phyloP scores from a whole-genome alignment of 2,113 vertebrate genomes.

The Rhineura floridana region DNA sequence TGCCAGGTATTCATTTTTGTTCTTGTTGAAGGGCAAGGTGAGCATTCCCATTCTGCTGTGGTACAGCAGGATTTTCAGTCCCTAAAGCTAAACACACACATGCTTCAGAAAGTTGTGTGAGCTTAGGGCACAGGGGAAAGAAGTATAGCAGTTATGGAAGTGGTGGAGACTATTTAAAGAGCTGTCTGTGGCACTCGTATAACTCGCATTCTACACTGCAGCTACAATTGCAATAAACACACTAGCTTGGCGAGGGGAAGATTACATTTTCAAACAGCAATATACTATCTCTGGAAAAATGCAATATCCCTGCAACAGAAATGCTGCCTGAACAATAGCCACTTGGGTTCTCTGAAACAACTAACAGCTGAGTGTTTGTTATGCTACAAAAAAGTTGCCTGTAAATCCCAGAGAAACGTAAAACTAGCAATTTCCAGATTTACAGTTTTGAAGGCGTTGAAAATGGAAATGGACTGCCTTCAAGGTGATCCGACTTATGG shows the following conservation, averaged over 20 bases:
- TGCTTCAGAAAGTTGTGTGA: not conserved
- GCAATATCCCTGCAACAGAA: not conserved
- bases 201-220: not conserved
- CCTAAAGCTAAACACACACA: not conserved
- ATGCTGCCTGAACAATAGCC: not conserved
- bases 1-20: not conserved
- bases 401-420: not conserved
- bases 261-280: not conserved
- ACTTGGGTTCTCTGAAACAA: not conserved
- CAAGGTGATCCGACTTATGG: too few species aligned
- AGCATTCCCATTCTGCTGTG: not conserved
- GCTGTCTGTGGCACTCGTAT: not conserved
- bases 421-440: not conserved
- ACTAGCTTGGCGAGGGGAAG: constrained; percentile 4
- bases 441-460: not conserved
- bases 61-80: not conserved
- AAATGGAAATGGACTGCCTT: too few species aligned
- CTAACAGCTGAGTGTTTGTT: not conserved
- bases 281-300: not conserved
- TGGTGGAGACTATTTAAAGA: not conserved
- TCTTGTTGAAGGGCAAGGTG: not conserved
- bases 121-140: not conserved
- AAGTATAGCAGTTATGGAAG: not conserved
- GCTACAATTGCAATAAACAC: not conserved
- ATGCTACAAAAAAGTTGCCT: not conserved